Evolutionary conservation across 1,140 invertebrate species (phyloP).

Genomic region (Planococcus citri): DNA sequence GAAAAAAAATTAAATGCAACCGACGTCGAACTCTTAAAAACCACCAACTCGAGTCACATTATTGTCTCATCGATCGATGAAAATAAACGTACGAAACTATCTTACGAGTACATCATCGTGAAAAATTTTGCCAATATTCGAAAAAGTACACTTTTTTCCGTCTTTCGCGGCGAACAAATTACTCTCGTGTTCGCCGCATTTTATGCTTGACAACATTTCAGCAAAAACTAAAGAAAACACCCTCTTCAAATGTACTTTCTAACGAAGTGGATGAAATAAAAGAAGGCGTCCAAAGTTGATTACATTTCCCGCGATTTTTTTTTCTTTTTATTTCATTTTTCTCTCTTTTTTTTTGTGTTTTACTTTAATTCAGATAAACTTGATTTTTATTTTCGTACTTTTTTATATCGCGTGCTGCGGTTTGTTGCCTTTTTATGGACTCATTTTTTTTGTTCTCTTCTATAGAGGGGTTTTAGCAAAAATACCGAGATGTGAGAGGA

Average conservation of each 20-base stretch:
- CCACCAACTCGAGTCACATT: no score
- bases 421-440: neutral
- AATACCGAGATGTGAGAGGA: no score
- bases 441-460: no score
- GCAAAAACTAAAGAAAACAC: conserved; percentile 12
- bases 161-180: neutral
- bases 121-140: no score
- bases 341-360: conserved; percentile 12
- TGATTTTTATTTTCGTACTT: neutral
- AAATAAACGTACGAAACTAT: no score
- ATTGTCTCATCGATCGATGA: no score
- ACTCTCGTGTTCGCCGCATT: neutral
- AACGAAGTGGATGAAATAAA: conserved; percentile 15
- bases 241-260: conserved; percentile 12
- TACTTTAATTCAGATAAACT: conserved; percentile 3
- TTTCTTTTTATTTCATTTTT: conserved; percentile 9
- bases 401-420: neutral
- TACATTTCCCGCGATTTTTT: conserved; percentile 12
- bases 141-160: neutral
- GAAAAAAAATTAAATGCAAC: no score
- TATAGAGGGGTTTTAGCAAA: no score
- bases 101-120: no score
- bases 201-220: neutral
- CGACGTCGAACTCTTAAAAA: no score
- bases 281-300: conserved; percentile 15